phyloP scores from a whole-genome alignment of 1,140 invertebrate genomes.

The Pemphigus obesinymphae region DNA sequence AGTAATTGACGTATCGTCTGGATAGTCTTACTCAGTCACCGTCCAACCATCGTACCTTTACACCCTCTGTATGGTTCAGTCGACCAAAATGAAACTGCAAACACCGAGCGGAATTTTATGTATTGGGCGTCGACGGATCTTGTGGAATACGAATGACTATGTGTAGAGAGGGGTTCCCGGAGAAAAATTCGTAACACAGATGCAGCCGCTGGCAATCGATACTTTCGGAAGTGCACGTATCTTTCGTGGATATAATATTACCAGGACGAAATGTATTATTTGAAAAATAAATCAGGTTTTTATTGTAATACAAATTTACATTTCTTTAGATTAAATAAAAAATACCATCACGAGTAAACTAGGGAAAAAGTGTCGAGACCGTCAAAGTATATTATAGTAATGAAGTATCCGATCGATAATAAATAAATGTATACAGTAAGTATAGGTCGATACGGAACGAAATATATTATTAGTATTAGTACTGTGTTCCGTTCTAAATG shows the following conservation, averaged over 20 bases:
- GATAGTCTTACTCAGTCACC: background rate
- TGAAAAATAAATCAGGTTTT: background rate
- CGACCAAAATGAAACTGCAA: slow-evolving; percentile 29
- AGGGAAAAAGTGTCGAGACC: no score
- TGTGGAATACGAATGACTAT: slow-evolving; percentile 22
- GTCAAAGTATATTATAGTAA: no score
- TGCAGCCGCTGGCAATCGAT: background rate
- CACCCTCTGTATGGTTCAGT: slow-evolving; percentile 5
- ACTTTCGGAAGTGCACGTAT: background rate
- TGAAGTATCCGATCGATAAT: no score
- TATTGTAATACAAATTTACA: background rate
- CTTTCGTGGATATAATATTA: background rate
- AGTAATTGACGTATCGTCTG: slow-evolving; percentile 33
- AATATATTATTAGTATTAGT: no score
- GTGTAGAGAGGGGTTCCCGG: background rate
- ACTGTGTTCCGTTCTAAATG: no score
- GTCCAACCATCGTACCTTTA: background rate
- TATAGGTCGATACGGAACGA: no score
- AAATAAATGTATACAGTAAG: no score
- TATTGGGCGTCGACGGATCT: background rate
- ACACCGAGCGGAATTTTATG: slow-evolving; percentile 9
- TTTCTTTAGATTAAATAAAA: no score
- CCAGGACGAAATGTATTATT: background rate
- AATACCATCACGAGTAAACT: no score
- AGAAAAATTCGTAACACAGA: background rate